Evolutionary conservation across 2,113 vertebrate species (phyloP).

Genomic region (Caranx melampygus): DNA sequence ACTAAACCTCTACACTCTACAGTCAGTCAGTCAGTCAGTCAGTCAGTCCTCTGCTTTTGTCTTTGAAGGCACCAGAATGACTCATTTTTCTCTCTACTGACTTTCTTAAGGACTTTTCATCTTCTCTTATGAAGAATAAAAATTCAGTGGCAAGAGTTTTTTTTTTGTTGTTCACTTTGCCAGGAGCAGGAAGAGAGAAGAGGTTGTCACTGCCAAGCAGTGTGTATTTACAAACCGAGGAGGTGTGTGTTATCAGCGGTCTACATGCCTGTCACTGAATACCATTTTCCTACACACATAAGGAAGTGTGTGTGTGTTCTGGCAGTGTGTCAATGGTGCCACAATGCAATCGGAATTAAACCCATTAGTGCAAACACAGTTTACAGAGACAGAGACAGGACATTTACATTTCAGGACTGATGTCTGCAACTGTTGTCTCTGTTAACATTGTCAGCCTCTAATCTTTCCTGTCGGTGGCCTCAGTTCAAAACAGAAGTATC

Average conservation of each 20-base stretch:
- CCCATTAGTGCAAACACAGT: slow-evolving; percentile 31
- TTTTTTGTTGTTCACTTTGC: not conserved
- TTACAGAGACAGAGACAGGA: slow-evolving; percentile 22
- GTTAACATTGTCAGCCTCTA: slow-evolving; percentile 27
- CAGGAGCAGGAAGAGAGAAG: slow-evolving; percentile 38
- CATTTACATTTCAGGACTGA: slow-evolving; percentile 18
- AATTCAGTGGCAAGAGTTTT: slow-evolving; percentile 26
- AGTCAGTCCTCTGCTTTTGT: slow-evolving; percentile 19
- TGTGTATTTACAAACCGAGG: slow-evolving; percentile 54
- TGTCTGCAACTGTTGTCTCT: slow-evolving; percentile 21
- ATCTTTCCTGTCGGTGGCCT: slow-evolving; percentile 22
- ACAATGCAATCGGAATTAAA: slow-evolving; percentile 39
- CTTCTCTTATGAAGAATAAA: slow-evolving; percentile 25
- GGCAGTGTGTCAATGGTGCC: slow-evolving; percentile 41
- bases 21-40: not conserved
- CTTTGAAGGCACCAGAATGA: slow-evolving; percentile 15
- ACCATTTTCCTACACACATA: slow-evolving; percentile 30
- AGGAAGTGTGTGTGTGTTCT: slow-evolving; percentile 20
- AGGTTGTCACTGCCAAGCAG: slow-evolving; percentile 45
- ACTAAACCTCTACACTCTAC: not conserved
- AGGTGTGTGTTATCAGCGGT: slow-evolving; percentile 58
- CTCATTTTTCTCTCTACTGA: slow-evolving; percentile 4
- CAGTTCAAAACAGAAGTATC: slow-evolving; percentile 16
- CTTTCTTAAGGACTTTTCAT: slow-evolving; percentile 28
- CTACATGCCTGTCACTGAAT: slow-evolving; percentile 50